Evolutionary conservation across 2,888 invertebrate genomes (phyloP).

Genomic region (Acrobasis suavella): DNA sequence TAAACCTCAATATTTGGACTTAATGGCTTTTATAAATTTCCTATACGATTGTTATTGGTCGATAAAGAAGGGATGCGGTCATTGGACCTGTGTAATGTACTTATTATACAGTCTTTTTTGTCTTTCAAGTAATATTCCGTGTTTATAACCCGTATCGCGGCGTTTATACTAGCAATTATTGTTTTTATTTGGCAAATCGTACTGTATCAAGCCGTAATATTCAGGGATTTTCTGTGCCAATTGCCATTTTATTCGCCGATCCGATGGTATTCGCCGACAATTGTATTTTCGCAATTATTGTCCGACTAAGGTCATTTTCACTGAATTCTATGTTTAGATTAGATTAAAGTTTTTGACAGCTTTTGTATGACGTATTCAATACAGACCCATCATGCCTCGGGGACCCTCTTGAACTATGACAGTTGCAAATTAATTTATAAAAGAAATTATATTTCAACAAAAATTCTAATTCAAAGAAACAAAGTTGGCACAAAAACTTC

Average conservation of each 20-base stretch:
- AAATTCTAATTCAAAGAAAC: no score
- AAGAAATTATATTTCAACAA: no score
- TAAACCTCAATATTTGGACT: conserved; percentile 52
- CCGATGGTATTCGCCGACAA: background rate
- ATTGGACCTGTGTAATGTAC: conserved; percentile 58
- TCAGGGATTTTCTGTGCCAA: conserved; percentile 31
- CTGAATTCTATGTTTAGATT: background rate
- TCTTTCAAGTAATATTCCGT: conserved; percentile 50
- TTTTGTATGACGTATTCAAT: no score
- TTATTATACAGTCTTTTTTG: conserved; percentile 58
- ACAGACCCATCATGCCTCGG: no score
- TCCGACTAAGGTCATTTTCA: background rate
- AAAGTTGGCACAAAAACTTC: no score
- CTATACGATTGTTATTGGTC: conserved; percentile 53
- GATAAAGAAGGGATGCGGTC: conserved; percentile 59
- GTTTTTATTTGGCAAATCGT: conserved; percentile 58
- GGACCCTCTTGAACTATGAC: no score
- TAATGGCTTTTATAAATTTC: conserved; percentile 63
- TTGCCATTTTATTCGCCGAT: conserved; percentile 3
- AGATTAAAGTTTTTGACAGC: background rate
- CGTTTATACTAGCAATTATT: conserved; percentile 59
- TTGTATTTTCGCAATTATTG: conserved; percentile 1
- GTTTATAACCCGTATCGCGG: conserved; percentile 54
- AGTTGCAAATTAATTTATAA: no score
- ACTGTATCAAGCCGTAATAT: conserved; percentile 43